These are phyloP conservation scores for Martes flavigula DNA, from an alignment of 2,797 vertebrate genomes.

Conservation along the genomic window DNA sequence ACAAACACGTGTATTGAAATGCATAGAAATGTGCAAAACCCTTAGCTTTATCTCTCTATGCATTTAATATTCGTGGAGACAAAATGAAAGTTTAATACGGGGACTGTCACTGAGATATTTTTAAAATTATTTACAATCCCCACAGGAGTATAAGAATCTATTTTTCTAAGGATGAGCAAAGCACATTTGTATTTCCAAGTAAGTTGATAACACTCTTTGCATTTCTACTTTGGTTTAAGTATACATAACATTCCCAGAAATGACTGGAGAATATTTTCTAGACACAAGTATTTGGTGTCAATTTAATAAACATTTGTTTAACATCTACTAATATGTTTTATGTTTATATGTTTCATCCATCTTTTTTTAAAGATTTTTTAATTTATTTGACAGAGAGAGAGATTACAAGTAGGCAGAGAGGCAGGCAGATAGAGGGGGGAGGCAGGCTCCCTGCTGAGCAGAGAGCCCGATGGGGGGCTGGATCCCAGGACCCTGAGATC, in stretches of 20 bases:
- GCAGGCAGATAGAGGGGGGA: too few relatives aligned
- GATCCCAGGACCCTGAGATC: too few relatives aligned
- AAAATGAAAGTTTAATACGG: background rate
- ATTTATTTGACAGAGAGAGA: too few relatives aligned
- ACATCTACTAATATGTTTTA: background rate
- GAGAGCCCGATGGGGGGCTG: too few relatives aligned
- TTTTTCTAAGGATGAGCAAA: constrained; percentile 27
- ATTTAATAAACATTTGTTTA: constrained; percentile 16
- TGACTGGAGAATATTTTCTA: background rate
- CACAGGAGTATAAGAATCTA: background rate
- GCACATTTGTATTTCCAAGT: constrained; percentile 29
- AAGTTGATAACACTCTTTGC: background rate
- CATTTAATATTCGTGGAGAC: background rate
- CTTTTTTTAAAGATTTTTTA: background rate
- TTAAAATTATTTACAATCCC: background rate
- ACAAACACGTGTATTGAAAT: background rate
- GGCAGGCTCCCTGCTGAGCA: too few relatives aligned
- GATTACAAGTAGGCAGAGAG: too few relatives aligned
- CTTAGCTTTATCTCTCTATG: background rate
- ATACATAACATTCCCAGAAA: background rate
- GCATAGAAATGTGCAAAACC: background rate
- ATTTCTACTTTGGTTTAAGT: background rate
- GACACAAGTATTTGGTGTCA: background rate
- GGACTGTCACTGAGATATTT: background rate
- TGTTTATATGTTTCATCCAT: too few relatives aligned